phyloP scores from a whole-genome alignment of 2,113 vertebrate species.

The Pseudonaja textilis region DNA sequence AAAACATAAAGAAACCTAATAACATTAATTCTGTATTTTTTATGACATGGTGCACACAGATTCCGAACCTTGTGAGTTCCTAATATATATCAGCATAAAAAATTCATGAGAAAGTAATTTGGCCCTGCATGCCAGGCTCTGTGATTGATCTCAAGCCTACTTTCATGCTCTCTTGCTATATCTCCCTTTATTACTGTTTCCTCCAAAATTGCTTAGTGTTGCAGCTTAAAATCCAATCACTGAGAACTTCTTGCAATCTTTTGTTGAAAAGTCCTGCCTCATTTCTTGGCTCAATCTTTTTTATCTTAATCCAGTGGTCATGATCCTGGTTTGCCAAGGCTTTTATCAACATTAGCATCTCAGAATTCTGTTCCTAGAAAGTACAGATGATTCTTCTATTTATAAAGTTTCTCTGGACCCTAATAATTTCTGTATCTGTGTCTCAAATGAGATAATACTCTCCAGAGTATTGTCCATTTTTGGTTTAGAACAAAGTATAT shows the following conservation, averaged over 20 bases:
- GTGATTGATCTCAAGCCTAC: not conserved
- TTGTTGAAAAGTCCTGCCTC: constrained; percentile 17
- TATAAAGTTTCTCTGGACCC: not conserved
- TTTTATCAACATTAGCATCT: constrained; percentile 2
- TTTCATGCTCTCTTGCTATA: constrained; percentile 6
- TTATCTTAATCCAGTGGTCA: not conserved
- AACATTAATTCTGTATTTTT: constrained; percentile 14
- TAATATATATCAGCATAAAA: constrained; percentile 31
- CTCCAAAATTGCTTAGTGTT: not conserved
- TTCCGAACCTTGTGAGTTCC: constrained; percentile 5
- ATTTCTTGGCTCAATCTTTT: constrained; percentile 23
- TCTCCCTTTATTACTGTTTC: not conserved
- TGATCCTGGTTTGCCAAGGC: not conserved
- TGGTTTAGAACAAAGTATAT: not conserved
- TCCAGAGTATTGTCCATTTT: not conserved
- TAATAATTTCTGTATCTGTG: not conserved
- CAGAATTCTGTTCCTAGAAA: not conserved
- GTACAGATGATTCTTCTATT: not conserved
- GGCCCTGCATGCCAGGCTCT: not conserved
- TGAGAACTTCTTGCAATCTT: constrained; percentile 9
- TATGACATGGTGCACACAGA: not conserved
- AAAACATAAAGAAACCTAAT: not conserved
- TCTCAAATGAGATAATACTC: not conserved
- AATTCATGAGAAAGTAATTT: not conserved
- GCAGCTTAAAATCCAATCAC: constrained; percentile 15